Percentiles rank a stretch among this genome's conserved stretches.
Evolutionary conservation across 2,113 vertebrate species (phyloP).

Genomic region (Cygnus atratus): DNA sequence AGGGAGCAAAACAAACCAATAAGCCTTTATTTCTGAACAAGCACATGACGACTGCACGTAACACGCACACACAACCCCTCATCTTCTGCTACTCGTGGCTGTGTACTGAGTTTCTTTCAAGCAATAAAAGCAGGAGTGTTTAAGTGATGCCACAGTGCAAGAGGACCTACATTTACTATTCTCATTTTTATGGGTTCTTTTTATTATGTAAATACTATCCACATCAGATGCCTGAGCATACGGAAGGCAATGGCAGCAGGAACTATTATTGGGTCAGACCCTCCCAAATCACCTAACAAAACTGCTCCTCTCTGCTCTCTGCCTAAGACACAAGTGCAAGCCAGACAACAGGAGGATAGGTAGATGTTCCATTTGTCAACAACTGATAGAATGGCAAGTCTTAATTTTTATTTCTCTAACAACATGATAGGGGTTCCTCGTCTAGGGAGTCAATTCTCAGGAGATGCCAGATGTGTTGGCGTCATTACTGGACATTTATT

Average conservation of each 20-base stretch:
- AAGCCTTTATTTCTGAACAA: background rate
- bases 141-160: background rate
- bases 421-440: background rate
- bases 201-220: background rate
- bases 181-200: background rate
- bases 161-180: background rate
- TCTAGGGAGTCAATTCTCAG: background rate
- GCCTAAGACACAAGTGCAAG: background rate
- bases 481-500: background rate
- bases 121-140: background rate
- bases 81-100: background rate
- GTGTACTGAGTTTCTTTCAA: background rate
- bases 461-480: background rate
- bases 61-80: too few species aligned
- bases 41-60: rapidly evolving
- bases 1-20: background rate
- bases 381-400: background rate
- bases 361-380: background rate
- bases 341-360: background rate
- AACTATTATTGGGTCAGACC: background rate
- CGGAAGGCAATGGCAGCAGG: background rate
- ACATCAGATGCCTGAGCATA: background rate
- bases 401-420: background rate
- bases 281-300: background rate
- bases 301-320: background rate